A percentile compares a stretch with the other conserved stretches of the same genome.
Conservation (phyloP, 2,113 vertebrate genomes). For the Peromyscus leucopus region DNA sequence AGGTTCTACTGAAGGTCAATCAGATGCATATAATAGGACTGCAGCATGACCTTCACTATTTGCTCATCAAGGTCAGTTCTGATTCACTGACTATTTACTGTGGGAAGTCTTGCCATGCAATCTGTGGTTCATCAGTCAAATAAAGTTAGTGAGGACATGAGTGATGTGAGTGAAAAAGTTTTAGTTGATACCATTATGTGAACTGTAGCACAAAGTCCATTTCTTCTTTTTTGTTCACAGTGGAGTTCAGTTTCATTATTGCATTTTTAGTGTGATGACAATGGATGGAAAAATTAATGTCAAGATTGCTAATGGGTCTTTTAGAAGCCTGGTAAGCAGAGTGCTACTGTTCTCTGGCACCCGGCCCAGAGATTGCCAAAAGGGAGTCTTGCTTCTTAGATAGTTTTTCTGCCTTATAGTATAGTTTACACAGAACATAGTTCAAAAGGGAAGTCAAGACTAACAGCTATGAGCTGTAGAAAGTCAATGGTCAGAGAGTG, state of each 20-base stretch:
- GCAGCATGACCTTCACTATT: not conserved
- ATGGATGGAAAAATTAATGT: slow-evolving; percentile 16
- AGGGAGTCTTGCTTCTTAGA: not conserved
- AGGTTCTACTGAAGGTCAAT: not conserved
- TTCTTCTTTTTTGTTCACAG: not conserved
- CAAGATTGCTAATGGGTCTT: not conserved
- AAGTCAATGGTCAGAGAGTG: not conserved
- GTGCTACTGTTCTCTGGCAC: not conserved
- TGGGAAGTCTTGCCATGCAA: not conserved
- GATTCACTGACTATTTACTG: not conserved
- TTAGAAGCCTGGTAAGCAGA: not conserved
- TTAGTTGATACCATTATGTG: slow-evolving; percentile 2
- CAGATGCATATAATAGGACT: not conserved
- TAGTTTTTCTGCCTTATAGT: not conserved
- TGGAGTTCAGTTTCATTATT: not conserved
- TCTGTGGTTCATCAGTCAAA: not conserved
- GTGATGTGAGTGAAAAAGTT: not conserved
- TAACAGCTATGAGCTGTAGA: not conserved
- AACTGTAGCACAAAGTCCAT: not conserved
- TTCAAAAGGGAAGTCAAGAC: not conserved
- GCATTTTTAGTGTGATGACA: slow-evolving; percentile 16
- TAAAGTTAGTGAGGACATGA: not conserved
- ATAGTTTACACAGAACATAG: no score
- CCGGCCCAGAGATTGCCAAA: not conserved
- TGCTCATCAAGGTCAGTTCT: not conserved